phyloP scores from a whole-genome alignment of 30 jellyfish, hydroid and myxozoan species.

The Catostylus mosaicus region DNA sequence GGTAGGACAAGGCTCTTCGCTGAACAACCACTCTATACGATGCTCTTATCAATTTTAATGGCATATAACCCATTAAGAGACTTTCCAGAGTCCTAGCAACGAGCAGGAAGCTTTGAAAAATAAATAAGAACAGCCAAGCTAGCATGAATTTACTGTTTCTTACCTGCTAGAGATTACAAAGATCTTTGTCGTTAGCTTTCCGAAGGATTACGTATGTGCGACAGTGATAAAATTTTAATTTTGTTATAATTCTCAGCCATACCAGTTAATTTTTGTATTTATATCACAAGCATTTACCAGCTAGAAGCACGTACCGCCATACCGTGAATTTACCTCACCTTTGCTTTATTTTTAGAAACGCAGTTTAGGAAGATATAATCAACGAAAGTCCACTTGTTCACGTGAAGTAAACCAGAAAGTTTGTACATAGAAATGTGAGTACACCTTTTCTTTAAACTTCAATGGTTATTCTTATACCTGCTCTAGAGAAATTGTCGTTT shows the following conservation, averaged over 20 bases:
- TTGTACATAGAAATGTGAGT: neutral
- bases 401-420: neutral
- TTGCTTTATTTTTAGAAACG: neutral
- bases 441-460: neutral
- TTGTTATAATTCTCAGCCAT: conserved; percentile 26
- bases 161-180: conserved; percentile 25
- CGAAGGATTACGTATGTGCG: conserved; percentile 31
- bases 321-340: neutral
- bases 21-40: conserved; percentile 16
- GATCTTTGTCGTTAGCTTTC: conserved; percentile 3
- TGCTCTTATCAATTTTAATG: conserved; percentile 38
- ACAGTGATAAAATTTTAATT: conserved; percentile 15
- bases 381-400: neutral
- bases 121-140: conserved; percentile 6
- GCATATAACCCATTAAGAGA: conserved; percentile 12
- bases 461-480: neutral
- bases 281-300: neutral
- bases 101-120: conserved; percentile 30
- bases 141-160: neutral
- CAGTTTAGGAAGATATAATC: neutral
- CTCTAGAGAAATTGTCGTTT: too few species aligned
- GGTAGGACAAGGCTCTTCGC: conserved; percentile 31
- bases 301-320: neutral
- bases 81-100: conserved; percentile 24
- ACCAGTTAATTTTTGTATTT: conserved; percentile 16